Conservation (phyloP, 2,113 vertebrate genomes). For the Hyperoodon ampullatus region DNA sequence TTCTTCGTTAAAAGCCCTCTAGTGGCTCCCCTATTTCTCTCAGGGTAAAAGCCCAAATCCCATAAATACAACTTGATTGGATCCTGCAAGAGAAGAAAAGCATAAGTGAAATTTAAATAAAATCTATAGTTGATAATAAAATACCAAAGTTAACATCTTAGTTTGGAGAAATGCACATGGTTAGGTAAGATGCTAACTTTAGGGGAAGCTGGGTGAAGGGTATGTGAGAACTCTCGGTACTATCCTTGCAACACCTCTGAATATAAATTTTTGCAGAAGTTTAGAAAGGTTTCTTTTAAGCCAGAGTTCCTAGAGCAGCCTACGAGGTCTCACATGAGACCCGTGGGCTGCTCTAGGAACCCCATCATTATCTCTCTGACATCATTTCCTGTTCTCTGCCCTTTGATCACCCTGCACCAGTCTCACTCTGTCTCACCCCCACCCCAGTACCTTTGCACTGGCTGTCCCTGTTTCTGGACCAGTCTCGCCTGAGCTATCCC, state of each 20-base stretch:
- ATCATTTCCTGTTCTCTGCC: neutral
- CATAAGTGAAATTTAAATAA: neutral
- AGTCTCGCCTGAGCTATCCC: neutral
- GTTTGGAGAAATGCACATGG: neutral
- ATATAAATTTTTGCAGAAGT: neutral
- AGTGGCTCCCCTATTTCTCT: neutral
- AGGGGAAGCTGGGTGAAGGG: neutral
- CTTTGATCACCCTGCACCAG: too few relatives aligned
- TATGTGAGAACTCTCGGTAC: too few relatives aligned
- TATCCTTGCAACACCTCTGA: neutral
- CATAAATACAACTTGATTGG: neutral
- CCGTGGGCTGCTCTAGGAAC: too few relatives aligned
- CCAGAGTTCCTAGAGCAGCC: neutral
- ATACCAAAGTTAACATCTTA: neutral
- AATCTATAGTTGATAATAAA: neutral
- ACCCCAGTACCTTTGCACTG: neutral
- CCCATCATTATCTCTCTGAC: neutral
- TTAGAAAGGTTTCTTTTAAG: neutral
- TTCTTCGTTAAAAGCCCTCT: conserved; percentile 21
- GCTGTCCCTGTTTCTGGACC: neutral
- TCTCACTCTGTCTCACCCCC: neutral
- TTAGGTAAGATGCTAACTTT: neutral
- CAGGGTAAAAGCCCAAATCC: conserved; percentile 24
- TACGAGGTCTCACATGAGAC: neutral
- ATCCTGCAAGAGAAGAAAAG: neutral